Evolutionary conservation across 2,113 vertebrate genomes (phyloP).

Genomic region (Trematomus loennbergii): DNA sequence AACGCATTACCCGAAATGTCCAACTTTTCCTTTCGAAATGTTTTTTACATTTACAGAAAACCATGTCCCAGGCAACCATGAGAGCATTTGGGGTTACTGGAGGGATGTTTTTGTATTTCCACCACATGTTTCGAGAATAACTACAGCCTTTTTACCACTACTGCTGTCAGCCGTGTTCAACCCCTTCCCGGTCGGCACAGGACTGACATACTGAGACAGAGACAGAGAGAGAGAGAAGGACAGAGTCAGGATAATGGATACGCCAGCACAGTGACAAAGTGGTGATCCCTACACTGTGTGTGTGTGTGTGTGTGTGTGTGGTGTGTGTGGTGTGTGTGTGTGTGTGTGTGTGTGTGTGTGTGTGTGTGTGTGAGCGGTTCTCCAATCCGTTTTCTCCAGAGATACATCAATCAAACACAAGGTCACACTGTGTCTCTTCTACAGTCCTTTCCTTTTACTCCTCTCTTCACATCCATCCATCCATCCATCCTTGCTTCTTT

Average conservation of each 20-base stretch:
- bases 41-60: background rate
- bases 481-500: conserved; percentile 24
- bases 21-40: background rate
- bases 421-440: conserved; percentile 63
- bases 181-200: conserved; percentile 17
- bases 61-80: background rate
- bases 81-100: conserved; percentile 3
- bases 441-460: conserved; percentile 45
- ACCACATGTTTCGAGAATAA: conserved; percentile 41
- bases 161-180: conserved; percentile 57
- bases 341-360: conserved; percentile 20
- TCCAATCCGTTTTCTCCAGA: conserved; percentile 71
- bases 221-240: conserved; percentile 31
- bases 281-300: conserved; percentile 58
- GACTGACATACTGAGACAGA: conserved; percentile 56
- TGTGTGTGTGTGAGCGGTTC: conserved; percentile 20
- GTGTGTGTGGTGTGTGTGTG: conserved; percentile 20
- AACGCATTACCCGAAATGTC: background rate
- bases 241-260: conserved; percentile 66
- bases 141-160: conserved; percentile 54
- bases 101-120: conserved; percentile 42
- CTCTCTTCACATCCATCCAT: conserved; percentile 18
- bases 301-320: conserved; percentile 10
- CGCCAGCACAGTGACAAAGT: conserved; percentile 70
- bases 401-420: conserved; percentile 79